Base-by-base conservation (phyloP, 2,797 vertebrate genomes). In the Sitta carolinensis region DNA sequence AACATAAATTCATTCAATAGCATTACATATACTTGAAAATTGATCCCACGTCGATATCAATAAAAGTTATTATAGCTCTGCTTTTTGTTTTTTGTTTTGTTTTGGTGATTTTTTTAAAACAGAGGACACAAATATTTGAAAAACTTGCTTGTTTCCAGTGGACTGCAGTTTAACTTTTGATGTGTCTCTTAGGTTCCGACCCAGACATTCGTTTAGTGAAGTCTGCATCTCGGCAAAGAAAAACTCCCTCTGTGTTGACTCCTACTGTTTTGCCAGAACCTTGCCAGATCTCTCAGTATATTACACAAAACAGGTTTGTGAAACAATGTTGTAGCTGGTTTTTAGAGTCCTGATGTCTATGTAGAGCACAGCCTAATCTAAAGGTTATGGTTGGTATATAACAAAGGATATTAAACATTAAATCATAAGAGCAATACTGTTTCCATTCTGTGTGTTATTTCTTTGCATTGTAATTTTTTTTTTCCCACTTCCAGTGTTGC, bases 271-370 rank as follows among this genome's bases (percentile, higher is more conserved):
- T 97, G 90, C 92, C 95, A 73, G 97, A 97, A 55, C 59, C 93
- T 64, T 95, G 91, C 84, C 97, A 96, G 87, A 87, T 78, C 27
- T 83, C 77, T 85, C 94, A 57, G 21, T 96, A 83, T 83, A 30
- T 88, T 38, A 77, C 93, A 45, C 51, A 26, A 57, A 97, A 97
- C 79, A 98, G 98, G 98, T 98, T 97, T 51, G 57, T 79, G 51
- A 86, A 80, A 76, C 17, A 1, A 5, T 58, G 13, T 32, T 77
- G 36, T 18, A 16, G 26, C 4, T 84, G 5, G 3, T 40, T 87
- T 87, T 42, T 67, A 5, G 45, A 26, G 26, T 80, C 52, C 20
- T 80, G 32, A 82, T 43, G 23, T 87, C 22, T 38, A 0, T 0
- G 1, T 43, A 32, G 54, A 70, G 22, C 23, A 61, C 29, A 62